Evolutionary conservation across 1,140 invertebrate species (phyloP).

Genomic region (Caenorhabditis brenneri): DNA sequence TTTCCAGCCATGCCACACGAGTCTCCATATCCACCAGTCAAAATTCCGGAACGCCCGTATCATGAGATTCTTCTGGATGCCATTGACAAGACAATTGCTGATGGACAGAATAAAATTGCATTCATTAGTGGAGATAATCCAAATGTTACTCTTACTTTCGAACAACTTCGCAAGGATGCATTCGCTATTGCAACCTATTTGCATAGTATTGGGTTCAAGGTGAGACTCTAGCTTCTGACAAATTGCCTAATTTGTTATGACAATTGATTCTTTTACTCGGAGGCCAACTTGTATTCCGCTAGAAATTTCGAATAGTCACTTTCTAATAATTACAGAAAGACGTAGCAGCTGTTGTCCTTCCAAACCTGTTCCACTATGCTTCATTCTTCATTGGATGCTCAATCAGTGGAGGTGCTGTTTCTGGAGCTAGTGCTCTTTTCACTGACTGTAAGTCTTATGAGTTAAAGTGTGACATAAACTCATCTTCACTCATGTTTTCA

Average conservation of each 20-base stretch:
- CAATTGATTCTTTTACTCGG: no score
- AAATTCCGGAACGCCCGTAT: slow-evolving; percentile 39
- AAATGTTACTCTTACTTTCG: background rate
- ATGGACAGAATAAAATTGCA: slow-evolving; percentile 46
- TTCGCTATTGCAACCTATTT: slow-evolving; percentile 38
- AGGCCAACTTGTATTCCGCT: no score
- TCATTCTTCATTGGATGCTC: no score
- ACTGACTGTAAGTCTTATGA: slow-evolving; percentile 54
- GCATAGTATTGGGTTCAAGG: slow-evolving; percentile 37
- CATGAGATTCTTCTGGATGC: slow-evolving; percentile 47
- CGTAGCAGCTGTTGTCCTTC: slow-evolving; percentile 51
- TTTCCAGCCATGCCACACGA: slow-evolving; percentile 38
- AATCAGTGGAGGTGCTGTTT: no score
- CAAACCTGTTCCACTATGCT: no score
- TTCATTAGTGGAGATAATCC: slow-evolving; percentile 48
- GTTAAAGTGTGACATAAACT: no score
- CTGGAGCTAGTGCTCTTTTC: no score
- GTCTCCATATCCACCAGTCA: slow-evolving; percentile 45
- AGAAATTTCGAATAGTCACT: no score
- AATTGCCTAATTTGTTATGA: no score
- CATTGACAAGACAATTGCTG: slow-evolving; percentile 14
- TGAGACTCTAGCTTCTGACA: no score
- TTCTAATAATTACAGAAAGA: slow-evolving; percentile 49
- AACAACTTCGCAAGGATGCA: slow-evolving; percentile 29
- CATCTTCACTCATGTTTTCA: background rate